Evolutionary conservation across 2,113 vertebrate species (phyloP).

Genomic region (Oreochromis tanganicae): DNA sequence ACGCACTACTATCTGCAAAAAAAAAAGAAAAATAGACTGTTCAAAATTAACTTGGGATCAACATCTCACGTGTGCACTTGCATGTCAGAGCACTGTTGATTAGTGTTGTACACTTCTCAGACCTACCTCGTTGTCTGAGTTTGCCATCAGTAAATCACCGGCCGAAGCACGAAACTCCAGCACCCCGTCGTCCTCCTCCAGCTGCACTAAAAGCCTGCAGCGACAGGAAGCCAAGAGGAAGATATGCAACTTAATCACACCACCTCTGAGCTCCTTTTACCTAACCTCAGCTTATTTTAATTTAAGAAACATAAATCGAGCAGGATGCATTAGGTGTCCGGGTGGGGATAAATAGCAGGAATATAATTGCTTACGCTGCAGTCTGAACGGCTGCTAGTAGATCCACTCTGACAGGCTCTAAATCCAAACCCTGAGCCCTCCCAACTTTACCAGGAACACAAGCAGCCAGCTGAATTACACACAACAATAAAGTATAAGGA

Average conservation of each 20-base stretch:
- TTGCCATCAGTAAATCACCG: slow-evolving; percentile 76
- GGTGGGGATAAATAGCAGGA: slow-evolving; percentile 19
- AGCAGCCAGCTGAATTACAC: slow-evolving; percentile 61
- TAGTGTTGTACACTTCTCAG: background rate
- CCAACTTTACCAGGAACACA: slow-evolving; percentile 70
- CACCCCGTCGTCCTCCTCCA: slow-evolving; percentile 68
- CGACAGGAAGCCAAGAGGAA: background rate
- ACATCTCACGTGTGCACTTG: background rate
- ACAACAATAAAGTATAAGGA: background rate
- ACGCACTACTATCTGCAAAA: slow-evolving; percentile 51
- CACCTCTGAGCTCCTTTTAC: slow-evolving; percentile 5
- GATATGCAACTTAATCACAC: slow-evolving; percentile 24
- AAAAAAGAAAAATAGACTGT: background rate
- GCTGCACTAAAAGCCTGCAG: slow-evolving; percentile 77
- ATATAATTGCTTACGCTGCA: slow-evolving; percentile 72
- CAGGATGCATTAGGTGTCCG: background rate
- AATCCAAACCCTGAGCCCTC: slow-evolving; percentile 67
- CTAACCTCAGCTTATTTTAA: slow-evolving; percentile 41
- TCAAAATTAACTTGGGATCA: background rate
- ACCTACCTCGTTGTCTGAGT: slow-evolving; percentile 50
- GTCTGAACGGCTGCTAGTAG: slow-evolving; percentile 71
- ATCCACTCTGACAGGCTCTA: slow-evolving; percentile 73
- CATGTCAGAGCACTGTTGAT: background rate
- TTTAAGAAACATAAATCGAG: slow-evolving; percentile 31
- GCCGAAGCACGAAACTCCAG: slow-evolving; percentile 77